Percentiles rank a stretch among this genome's conserved stretches.
These are phyloP conservation scores for Ochotona curzoniae DNA, from an alignment of 2,113 vertebrate genomes.

Conservation along the genomic window DNA sequence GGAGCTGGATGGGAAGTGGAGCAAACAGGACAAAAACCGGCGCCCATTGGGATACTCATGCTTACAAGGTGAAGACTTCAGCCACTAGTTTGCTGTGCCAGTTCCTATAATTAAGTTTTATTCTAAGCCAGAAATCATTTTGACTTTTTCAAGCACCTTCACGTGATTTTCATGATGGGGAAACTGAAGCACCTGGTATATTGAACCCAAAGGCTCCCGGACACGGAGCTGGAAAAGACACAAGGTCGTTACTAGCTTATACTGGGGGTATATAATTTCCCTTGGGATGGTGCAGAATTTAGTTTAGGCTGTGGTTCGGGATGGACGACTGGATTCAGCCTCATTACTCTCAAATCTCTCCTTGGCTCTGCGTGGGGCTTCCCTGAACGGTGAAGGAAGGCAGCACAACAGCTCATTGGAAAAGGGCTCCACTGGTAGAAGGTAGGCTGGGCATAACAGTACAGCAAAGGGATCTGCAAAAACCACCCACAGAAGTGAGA, in stretches of 20 bases:
- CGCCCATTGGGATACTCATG: too few relatives aligned
- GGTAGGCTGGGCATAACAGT: neutral
- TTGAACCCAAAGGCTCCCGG: neutral
- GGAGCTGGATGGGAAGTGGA: too few relatives aligned
- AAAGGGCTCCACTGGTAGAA: neutral
- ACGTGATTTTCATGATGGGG: neutral
- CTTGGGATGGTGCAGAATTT: neutral
- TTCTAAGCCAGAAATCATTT: neutral
- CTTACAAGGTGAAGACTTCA: too few relatives aligned
- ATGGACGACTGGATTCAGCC: neutral
- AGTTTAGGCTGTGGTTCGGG: neutral
- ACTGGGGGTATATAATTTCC: neutral
- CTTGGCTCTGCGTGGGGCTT: neutral
- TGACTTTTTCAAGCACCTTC: neutral
- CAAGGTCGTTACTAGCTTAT: neutral
- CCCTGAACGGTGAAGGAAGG: neutral
- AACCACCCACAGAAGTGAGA: neutral
- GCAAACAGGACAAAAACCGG: too few relatives aligned
- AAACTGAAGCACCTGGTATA: neutral
- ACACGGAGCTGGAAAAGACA: neutral
- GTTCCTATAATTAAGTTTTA: neutral
- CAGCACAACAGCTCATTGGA: neutral
- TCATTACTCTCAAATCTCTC: neutral
- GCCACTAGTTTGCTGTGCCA: too few relatives aligned
- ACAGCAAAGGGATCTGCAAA: neutral